Evolutionary conservation across 2,113 vertebrate species (phyloP).

Genomic region (Lagenorhynchus albirostris): DNA sequence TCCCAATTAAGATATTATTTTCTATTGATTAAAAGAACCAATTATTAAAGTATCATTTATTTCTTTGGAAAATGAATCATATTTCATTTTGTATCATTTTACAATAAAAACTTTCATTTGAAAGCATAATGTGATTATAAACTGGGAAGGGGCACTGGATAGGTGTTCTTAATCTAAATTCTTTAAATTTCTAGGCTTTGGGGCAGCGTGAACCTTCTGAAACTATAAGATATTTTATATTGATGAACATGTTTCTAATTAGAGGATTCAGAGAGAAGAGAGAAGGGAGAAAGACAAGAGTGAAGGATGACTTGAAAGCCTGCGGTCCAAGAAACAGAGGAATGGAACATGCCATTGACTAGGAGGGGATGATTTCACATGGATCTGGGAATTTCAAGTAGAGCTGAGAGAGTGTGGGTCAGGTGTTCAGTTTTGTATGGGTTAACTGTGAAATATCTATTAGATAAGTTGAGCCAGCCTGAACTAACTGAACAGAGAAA

Average conservation of each 20-base stretch:
- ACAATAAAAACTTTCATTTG: background rate
- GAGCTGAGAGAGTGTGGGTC: background rate
- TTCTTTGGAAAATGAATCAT: background rate
- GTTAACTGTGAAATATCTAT: background rate
- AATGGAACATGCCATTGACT: background rate
- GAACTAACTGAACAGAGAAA: background rate
- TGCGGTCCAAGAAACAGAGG: background rate
- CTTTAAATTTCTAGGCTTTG: background rate
- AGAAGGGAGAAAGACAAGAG: background rate
- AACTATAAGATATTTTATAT: background rate
- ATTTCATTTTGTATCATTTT: background rate
- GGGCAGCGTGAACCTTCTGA: background rate
- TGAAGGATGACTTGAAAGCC: background rate
- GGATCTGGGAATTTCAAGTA: background rate
- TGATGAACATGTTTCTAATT: background rate
- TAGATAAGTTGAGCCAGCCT: background rate
- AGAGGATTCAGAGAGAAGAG: background rate
- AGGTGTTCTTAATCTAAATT: background rate
- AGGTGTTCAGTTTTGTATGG: background rate
- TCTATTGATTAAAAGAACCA: background rate
- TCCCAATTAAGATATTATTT: background rate
- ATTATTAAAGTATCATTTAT: background rate
- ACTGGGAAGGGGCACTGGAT: background rate
- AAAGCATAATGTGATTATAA: background rate
- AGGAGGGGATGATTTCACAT: background rate